Evolutionary conservation across 2,888 invertebrate species (phyloP).

Genomic region (Trachelus tabidus): DNA sequence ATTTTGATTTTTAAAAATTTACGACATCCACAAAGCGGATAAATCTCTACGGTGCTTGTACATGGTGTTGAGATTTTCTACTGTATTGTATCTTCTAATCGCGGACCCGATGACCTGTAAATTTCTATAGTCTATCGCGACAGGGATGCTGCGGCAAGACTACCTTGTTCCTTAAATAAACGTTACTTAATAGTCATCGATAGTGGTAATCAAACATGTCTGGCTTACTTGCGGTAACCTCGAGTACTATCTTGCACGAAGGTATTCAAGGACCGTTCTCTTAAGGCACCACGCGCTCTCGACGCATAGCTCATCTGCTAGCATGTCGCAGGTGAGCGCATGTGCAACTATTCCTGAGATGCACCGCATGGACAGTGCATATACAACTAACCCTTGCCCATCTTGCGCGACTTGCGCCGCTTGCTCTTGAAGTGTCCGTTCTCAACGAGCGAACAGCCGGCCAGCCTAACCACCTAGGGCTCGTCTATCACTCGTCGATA

Average conservation of each 20-base stretch:
- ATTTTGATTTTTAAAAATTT: background rate
- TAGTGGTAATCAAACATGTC: slow-evolving; percentile 27
- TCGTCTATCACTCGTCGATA: slow-evolving; percentile 57
- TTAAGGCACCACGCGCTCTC: slow-evolving; percentile 21
- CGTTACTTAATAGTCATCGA: slow-evolving; percentile 31
- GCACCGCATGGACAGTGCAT: background rate
- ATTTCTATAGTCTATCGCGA: background rate
- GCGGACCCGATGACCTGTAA: background rate
- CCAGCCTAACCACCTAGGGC: slow-evolving; percentile 26
- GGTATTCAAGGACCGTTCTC: background rate
- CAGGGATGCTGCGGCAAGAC: background rate
- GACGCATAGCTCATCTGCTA: slow-evolving; percentile 20
- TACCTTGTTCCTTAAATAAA: slow-evolving; percentile 23
- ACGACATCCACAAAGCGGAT: background rate
- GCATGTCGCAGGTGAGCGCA: slow-evolving; percentile 3
- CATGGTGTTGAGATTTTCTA: background rate
- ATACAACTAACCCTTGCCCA: slow-evolving; percentile 2
- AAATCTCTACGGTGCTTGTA: background rate
- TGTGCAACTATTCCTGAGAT: background rate
- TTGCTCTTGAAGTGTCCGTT: background rate
- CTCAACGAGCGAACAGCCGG: background rate
- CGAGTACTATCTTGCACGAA: slow-evolving; percentile 18
- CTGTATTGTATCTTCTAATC: background rate
- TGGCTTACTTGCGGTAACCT: slow-evolving; percentile 24
- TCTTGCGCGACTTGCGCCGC: background rate